A percentile compares a stretch with the other conserved stretches of the same genome.
Evolutionary conservation across 1,140 invertebrate species (phyloP).

Genomic region (Eufriesea mexicana): DNA sequence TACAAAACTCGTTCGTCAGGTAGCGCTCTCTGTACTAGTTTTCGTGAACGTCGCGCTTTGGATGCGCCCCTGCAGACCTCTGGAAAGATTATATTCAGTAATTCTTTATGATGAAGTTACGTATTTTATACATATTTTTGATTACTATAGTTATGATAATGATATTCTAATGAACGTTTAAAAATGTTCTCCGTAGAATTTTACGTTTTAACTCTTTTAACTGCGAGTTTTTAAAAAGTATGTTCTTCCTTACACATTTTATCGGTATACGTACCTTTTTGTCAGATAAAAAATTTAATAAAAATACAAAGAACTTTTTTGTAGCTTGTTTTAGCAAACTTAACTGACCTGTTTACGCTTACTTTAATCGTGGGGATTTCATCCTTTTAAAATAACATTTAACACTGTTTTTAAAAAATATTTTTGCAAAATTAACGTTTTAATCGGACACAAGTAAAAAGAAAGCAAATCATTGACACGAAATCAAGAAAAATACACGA

Average conservation of each 20-base stretch:
- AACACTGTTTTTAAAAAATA: not conserved
- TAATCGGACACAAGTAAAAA: not conserved
- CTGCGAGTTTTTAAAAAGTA: too few relatives aligned
- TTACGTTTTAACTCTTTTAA: too few relatives aligned
- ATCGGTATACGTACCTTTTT: too few relatives aligned
- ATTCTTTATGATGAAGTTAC: not conserved
- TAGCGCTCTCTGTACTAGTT: slow-evolving; percentile 14
- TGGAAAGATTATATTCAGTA: not conserved
- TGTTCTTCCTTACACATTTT: too few relatives aligned
- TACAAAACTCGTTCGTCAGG: not conserved
- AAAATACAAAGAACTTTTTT: too few relatives aligned
- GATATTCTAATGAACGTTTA: too few relatives aligned
- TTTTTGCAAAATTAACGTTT: not conserved
- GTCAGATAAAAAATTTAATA: too few relatives aligned
- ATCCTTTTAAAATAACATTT: not conserved
- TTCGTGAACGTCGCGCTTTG: too few relatives aligned
- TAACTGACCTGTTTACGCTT: too few relatives aligned
- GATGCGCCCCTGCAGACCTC: not conserved
- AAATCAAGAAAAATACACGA: not conserved
- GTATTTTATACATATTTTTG: not conserved
- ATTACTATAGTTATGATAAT: not conserved
- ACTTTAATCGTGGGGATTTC: too few relatives aligned
- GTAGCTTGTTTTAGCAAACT: too few relatives aligned
- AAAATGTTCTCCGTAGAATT: too few relatives aligned
- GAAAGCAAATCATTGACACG: not conserved